Evolutionary conservation across 2,888 invertebrate genomes (phyloP), one percentile per base, ranked within the genome.

Genomic region (Tenthredo mesomela): DNA sequence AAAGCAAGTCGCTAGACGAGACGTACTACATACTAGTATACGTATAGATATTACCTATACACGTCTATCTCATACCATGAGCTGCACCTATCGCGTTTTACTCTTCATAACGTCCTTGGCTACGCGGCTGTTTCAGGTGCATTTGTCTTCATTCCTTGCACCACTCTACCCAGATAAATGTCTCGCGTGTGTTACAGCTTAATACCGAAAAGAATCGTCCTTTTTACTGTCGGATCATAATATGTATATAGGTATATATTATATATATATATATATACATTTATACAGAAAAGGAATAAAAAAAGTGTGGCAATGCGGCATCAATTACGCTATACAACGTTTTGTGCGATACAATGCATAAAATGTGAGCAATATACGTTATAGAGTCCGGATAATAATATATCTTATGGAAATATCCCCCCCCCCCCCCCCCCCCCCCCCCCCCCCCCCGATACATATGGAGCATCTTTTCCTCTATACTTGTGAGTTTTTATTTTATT

Each of bases 121-220:
- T 67, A n/a, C n/a, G 12, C 18, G 33, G 21, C 37, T 47, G 47
- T 85, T 67, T 33, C 67, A 29, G 43, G 37, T 73, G 87, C 91
- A 92, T 92, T 92, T 91, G 91, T 92, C 91, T 91, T 92, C 91
- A 91, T 91, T 92, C 90, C 91, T 92, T 90, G 90, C 89, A 87
- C 54, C 54, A 77, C 54, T 77, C 25, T 47, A 43, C 21, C 7
- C 43, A 40, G 80, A 80, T 80, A 80, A 80, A 80, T 37, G 25
- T 61, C 61, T 40, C 61, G 21, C 10, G 40, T 61, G 18, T 40
- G 21, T 18, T 10, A n/a, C 47, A 6, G 9, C 43, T 73, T 73
- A 21, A 73, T 73, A 73, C 73, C 43, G 43, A 25, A 9, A 43
- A 25, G 21, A 25, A 40, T 73, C 18, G 29, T 29, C 29, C 1